These are phyloP conservation scores for Vanessa atalanta DNA, from an alignment of 1,140 invertebrate genomes.

Conservation along the genomic window DNA sequence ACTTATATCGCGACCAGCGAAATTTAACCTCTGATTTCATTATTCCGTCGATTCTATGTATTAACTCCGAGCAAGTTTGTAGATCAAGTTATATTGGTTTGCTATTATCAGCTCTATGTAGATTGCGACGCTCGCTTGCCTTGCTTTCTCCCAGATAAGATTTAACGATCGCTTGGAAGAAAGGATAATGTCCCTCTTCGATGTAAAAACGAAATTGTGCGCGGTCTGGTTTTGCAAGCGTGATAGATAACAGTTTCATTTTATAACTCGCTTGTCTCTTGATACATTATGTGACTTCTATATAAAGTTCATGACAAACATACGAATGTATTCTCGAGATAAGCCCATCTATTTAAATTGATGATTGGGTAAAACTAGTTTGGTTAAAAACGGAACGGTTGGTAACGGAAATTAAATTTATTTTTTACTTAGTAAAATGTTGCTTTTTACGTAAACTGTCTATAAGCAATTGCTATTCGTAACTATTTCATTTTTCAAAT, in stretches of 20 bases:
- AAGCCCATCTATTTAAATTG: too few species aligned
- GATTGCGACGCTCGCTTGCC: constrained; percentile 69
- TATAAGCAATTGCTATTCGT: too few species aligned
- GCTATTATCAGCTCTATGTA: constrained; percentile 79
- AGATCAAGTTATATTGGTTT: constrained; percentile 55
- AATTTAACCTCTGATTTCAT: constrained; percentile 64
- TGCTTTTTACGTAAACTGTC: too few species aligned
- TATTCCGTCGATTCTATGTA: constrained; percentile 43
- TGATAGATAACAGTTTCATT: constrained; percentile 36
- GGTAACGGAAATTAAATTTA: too few species aligned
- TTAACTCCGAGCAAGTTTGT: constrained; percentile 43
- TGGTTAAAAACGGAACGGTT: too few species aligned
- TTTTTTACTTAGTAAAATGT: too few species aligned
- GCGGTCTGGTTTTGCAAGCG: constrained; percentile 37
- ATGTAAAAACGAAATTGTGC: constrained; percentile 66
- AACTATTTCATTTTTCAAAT: too few species aligned
- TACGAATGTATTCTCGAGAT: too few species aligned
- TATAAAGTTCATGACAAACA: background rate
- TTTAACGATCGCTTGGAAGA: constrained; percentile 71
- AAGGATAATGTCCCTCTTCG: constrained; percentile 77
- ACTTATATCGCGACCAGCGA: constrained; percentile 70
- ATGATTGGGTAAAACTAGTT: too few species aligned
- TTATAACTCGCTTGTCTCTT: constrained; percentile 21
- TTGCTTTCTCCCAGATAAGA: constrained; percentile 78
- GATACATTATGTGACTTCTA: constrained; percentile 10